Conservation (phyloP, 2,797 vertebrate genomes). For the Leptodactylus fallax region DNA sequence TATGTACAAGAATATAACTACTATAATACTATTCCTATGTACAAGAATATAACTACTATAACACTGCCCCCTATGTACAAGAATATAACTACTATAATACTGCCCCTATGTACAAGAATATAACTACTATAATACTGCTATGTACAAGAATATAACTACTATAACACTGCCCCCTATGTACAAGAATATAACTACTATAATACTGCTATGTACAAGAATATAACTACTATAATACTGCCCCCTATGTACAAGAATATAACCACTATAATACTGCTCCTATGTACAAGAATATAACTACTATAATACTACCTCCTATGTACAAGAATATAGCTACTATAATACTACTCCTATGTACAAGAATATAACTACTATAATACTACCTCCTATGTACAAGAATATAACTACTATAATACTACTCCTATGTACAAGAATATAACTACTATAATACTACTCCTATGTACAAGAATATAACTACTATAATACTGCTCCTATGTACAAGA, state of each 20-base stretch:
- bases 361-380: slow-evolving; percentile 12
- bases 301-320: slow-evolving; percentile 2
- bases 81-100: slow-evolving; percentile 12
- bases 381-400: not conserved
- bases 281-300: slow-evolving; percentile 12
- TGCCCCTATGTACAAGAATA: not conserved
- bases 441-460: not conserved
- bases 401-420: not conserved
- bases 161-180: slow-evolving; percentile 4
- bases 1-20: slow-evolving; percentile 1
- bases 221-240: not conserved
- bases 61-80: not conserved
- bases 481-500: not conserved
- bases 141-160: slow-evolving; percentile 10
- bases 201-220: slow-evolving; percentile 13
- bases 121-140: slow-evolving; percentile 10
- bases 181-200: slow-evolving; percentile 5
- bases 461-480: slow-evolving; percentile 9
- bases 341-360: not conserved
- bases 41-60: slow-evolving; percentile 5
- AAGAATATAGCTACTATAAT: slow-evolving; percentile 1
- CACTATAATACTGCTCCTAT: slow-evolving; percentile 4
- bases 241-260: slow-evolving; percentile 14
- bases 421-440: slow-evolving; percentile 4
- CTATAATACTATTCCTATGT: not conserved